Evolutionary conservation across 2,888 invertebrate genomes (phyloP).

Genomic region (Proisotoma minuta): DNA sequence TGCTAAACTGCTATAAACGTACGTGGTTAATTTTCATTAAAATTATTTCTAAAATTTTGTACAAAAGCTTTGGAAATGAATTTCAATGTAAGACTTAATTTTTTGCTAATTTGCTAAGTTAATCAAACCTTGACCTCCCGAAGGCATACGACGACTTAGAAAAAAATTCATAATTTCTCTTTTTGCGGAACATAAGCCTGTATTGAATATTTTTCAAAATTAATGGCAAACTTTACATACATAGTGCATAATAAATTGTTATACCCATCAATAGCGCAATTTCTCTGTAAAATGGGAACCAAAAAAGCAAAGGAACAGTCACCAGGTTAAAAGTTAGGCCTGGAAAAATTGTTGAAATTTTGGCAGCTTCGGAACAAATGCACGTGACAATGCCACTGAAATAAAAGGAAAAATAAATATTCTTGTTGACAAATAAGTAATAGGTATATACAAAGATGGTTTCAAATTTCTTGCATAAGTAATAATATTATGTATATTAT

Average conservation of each 20-base stretch:
- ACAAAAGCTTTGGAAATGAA: too few species aligned
- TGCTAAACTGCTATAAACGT: too few species aligned
- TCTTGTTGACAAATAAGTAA: neutral
- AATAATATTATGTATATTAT: too few species aligned
- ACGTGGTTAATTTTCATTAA: too few species aligned
- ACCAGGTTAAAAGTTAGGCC: slow-evolving; percentile 12
- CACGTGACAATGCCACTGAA: slow-evolving; percentile 11
- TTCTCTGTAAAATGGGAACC: slow-evolving; percentile 68
- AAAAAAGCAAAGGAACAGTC: slow-evolving; percentile 64
- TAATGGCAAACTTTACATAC: too few species aligned
- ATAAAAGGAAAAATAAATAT: neutral
- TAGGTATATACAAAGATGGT: too few species aligned
- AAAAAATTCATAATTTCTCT: slow-evolving; percentile 63
- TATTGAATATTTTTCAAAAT: too few species aligned
- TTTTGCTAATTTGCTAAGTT: too few species aligned
- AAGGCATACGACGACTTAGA: slow-evolving; percentile 56
- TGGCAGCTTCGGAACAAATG: slow-evolving; percentile 13
- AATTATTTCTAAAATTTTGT: too few species aligned
- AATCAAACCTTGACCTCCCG: slow-evolving; percentile 56
- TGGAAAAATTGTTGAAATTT: slow-evolving; percentile 13
- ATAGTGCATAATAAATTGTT: too few species aligned
- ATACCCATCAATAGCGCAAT: slow-evolving; percentile 53
- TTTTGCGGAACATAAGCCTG: slow-evolving; percentile 56
- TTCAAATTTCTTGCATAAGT: too few species aligned
- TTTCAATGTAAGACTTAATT: too few species aligned